Evolutionary conservation across 2,113 vertebrate species (phyloP).

Genomic region (Neomonachus schauinslandi): DNA sequence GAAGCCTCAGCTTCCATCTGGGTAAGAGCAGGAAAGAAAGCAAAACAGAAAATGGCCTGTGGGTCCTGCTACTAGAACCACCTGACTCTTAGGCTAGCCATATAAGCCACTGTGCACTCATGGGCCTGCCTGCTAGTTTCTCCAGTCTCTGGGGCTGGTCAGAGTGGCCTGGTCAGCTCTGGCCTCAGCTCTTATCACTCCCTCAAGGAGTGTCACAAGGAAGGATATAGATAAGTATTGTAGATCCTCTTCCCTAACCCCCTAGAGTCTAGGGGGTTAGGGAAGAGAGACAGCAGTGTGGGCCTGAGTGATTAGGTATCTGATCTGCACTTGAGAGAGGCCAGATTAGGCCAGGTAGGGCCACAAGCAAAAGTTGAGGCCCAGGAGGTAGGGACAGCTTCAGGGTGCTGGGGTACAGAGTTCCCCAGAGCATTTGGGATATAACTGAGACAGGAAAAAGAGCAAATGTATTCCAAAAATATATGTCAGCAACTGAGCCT

Average conservation of each 20-base stretch:
- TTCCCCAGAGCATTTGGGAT: neutral
- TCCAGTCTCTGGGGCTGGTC: neutral
- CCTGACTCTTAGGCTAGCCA: neutral
- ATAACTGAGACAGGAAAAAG: neutral
- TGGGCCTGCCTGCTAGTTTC: neutral
- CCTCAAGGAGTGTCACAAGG: neutral
- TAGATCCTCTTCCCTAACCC: neutral
- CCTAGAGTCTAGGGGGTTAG: neutral
- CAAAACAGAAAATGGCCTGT: neutral
- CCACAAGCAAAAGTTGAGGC: neutral
- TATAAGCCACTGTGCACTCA: neutral
- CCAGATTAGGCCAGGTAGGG: neutral
- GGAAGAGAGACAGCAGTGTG: neutral
- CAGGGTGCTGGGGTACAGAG: neutral
- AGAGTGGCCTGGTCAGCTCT: neutral
- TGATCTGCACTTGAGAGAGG: neutral
- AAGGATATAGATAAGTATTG: neutral
- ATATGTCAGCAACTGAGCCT: neutral
- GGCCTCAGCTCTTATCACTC: neutral
- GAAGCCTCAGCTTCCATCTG: neutral
- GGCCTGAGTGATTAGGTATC: neutral
- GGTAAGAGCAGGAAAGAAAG: slow-evolving; percentile 3
- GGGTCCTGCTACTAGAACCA: neutral
- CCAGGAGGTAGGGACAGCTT: neutral
- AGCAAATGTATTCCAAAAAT: neutral